A percentile compares a stretch with the other conserved stretches of the same genome.
Conservation (phyloP, 1,140 invertebrate species). For the Calephelis nemesis region DNA sequence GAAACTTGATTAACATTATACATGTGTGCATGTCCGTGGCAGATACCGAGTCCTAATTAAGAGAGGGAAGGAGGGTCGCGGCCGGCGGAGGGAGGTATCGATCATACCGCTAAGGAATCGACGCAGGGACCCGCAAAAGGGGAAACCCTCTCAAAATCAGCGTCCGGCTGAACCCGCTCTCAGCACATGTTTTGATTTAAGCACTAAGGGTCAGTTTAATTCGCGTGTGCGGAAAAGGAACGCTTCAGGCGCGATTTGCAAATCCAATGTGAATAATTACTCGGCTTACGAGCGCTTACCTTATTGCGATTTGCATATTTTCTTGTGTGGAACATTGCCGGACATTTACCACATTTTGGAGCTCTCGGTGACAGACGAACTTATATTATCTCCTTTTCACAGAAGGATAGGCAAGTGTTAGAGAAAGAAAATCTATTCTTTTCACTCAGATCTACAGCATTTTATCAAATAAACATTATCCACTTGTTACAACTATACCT, state of each 20-base stretch:
- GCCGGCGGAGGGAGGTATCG: conserved; percentile 70
- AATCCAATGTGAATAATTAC: conserved; percentile 79
- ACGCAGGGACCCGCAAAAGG: conserved; percentile 75
- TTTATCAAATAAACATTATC: too few species aligned
- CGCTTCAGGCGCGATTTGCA: conserved; percentile 71
- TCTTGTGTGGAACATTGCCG: conserved; percentile 46
- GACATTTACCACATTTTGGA: background rate
- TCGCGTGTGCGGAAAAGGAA: conserved; percentile 61
- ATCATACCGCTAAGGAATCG: conserved; percentile 76
- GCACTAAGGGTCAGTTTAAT: conserved; percentile 72
- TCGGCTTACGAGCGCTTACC: conserved; percentile 75
- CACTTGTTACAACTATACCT: too few species aligned
- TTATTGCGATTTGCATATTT: conserved; percentile 77
- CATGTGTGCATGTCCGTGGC: conserved; percentile 68
- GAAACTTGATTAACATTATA: conserved; percentile 78
- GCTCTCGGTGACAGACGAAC: background rate
- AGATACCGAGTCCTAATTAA: conserved; percentile 80
- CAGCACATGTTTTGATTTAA: conserved; percentile 78
- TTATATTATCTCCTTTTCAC: too few species aligned
- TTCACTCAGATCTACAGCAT: too few species aligned
- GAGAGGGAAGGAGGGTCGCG: conserved; percentile 63
- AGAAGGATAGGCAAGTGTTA: too few species aligned
- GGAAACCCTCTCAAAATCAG: conserved; percentile 75
- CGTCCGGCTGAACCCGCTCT: conserved; percentile 68
- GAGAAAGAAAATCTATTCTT: too few species aligned